Conservation (phyloP, 2,888 invertebrate genomes). For the Drepana falcataria region DNA sequence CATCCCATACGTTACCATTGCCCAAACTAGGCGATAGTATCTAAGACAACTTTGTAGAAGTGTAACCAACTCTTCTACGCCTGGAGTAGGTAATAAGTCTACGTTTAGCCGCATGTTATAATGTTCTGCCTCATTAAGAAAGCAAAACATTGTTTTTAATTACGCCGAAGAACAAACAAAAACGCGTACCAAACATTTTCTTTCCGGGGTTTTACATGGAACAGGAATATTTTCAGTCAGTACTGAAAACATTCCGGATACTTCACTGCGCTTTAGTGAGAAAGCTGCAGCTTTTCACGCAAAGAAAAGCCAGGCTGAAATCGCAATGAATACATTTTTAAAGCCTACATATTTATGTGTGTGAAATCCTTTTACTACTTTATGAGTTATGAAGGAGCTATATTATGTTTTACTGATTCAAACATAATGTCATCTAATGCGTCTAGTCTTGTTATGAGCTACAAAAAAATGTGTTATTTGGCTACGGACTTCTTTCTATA, state of each 20-base stretch:
- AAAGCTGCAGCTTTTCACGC: conserved; percentile 26
- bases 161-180: background rate
- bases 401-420: background rate
- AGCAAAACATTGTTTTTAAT: background rate
- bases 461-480: too few relatives aligned
- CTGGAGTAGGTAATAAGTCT: too few relatives aligned
- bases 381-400: background rate
- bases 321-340: conserved; percentile 23
- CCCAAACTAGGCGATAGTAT: too few relatives aligned
- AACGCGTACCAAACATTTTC: conserved; percentile 22
- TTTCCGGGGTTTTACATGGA: conserved; percentile 18
- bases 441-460: too few relatives aligned
- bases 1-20: too few relatives aligned
- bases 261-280: conserved; percentile 24
- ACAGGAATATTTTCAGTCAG: conserved; percentile 28
- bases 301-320: conserved; percentile 21
- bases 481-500: too few relatives aligned
- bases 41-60: too few relatives aligned
- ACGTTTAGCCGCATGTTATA: background rate
- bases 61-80: too few relatives aligned
- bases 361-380: background rate
- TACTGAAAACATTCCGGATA: conserved; percentile 23
- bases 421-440: too few relatives aligned
- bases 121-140: background rate
- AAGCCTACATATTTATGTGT: conserved; percentile 2